Evolutionary conservation across 2,888 invertebrate genomes (phyloP).

Genomic region (Caradrina kadenii): DNA sequence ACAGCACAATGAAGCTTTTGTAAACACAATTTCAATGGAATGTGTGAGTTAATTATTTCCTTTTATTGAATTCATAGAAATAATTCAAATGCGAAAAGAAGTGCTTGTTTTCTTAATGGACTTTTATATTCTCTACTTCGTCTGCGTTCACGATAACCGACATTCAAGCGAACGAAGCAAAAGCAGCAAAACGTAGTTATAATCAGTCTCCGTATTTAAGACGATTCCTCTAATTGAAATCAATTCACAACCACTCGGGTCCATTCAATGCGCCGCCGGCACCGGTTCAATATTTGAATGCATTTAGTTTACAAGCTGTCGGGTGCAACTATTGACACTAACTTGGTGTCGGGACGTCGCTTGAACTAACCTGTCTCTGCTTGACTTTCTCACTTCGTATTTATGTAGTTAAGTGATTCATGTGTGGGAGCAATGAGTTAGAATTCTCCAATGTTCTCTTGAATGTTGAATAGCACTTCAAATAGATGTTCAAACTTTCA

Average conservation of each 20-base stretch:
- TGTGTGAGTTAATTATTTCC: no score
- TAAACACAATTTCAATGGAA: not conserved
- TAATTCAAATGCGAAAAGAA: no score
- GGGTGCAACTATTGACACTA: not conserved
- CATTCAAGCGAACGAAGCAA: no score
- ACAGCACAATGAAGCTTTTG: not conserved
- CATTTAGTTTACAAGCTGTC: slow-evolving; percentile 35
- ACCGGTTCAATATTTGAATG: not conserved
- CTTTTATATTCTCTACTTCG: no score
- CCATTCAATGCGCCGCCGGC: not conserved
- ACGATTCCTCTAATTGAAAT: slow-evolving; percentile 24
- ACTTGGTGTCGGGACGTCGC: not conserved
- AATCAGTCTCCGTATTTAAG: slow-evolving; percentile 1
- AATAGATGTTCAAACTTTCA: not conserved
- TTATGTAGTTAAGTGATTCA: slow-evolving; percentile 20
- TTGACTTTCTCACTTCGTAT: slow-evolving; percentile 1
- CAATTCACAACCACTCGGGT: not conserved
- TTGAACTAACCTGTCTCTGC: slow-evolving; percentile 11
- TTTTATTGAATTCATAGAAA: no score
- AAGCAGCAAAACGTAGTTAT: no score
- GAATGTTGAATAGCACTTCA: not conserved
- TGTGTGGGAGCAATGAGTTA: not conserved
- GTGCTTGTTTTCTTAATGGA: no score
- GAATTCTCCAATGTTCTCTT: not conserved
- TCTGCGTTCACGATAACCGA: no score